A percentile compares a stretch with the other conserved stretches of the same genome.
phyloP scores from a whole-genome alignment of 2,797 vertebrate genomes.

The Pogoniulus pusillus region DNA sequence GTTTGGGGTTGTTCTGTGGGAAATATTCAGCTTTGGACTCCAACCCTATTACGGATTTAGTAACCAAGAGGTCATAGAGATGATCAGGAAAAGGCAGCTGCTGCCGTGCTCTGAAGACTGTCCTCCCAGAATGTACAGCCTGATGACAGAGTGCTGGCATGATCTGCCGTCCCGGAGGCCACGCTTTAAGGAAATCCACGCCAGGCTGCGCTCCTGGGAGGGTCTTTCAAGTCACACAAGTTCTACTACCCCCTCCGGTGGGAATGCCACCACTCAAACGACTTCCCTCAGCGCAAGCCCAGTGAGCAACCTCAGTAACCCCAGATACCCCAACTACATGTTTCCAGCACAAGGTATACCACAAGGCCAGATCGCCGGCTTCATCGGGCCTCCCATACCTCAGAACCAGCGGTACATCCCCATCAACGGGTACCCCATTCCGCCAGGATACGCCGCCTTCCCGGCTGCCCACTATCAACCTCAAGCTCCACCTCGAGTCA shows the following conservation, averaged over 20 bases:
- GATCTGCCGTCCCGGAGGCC: constrained; percentile 90
- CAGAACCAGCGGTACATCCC: constrained; percentile 95
- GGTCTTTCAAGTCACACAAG: constrained; percentile 94
- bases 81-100: constrained; percentile 94
- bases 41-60: constrained; percentile 97
- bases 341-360: constrained; percentile 88
- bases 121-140: constrained; percentile 90
- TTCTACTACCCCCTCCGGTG: constrained; percentile 94
- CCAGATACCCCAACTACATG: constrained; percentile 91
- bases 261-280: constrained; percentile 97
- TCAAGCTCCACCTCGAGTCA: constrained; percentile 84
- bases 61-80: constrained; percentile 98
- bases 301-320: constrained; percentile 95
- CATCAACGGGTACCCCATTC: constrained; percentile 95
- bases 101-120: constrained; percentile 97
- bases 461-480: constrained; percentile 89
- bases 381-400: constrained; percentile 85
- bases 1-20: constrained; percentile 96
- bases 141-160: constrained; percentile 99
- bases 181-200: constrained; percentile 94
- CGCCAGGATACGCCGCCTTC: constrained; percentile 93
- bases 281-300: constrained; percentile 98
- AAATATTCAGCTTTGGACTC: constrained; percentile 97
- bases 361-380: constrained; percentile 85
- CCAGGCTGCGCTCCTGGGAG: constrained; percentile 92